Evolutionary conservation across 35 echinoderm and acorn worm species (phyloP).

Genomic region (Nesometra sesokonis): DNA sequence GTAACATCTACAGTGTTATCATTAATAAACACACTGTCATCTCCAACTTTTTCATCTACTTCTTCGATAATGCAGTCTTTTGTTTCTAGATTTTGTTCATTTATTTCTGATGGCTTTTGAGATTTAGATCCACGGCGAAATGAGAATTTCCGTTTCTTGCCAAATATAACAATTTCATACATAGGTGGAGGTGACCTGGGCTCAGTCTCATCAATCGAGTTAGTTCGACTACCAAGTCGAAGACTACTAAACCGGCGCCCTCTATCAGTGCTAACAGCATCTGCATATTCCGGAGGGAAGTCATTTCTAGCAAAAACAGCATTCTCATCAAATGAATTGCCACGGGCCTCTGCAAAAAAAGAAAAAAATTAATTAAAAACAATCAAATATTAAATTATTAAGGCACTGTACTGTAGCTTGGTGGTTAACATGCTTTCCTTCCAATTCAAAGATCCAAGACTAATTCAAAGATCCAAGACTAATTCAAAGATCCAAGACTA

Average conservation of each 20-base stretch:
- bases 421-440: too few relatives aligned
- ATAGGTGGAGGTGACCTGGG: not conserved
- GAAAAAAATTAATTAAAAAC: not conserved
- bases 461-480: too few relatives aligned
- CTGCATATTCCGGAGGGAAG: not conserved
- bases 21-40: not conserved
- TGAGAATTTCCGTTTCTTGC: not conserved
- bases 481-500: too few relatives aligned
- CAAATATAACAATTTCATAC: conserved; percentile 1
- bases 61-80: not conserved
- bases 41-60: not conserved
- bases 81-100: not conserved
- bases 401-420: too few relatives aligned
- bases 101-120: not conserved
- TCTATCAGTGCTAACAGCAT: not conserved
- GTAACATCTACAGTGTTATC: not conserved
- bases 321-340: not conserved
- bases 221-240: not conserved
- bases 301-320: not conserved
- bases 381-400: not conserved
- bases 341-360: not conserved
- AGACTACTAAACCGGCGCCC: not conserved
- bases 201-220: not conserved
- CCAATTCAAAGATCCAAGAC: too few relatives aligned
- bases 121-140: not conserved